Conservation (phyloP, 2,888 invertebrate species). For the Cenopis cana region DNA sequence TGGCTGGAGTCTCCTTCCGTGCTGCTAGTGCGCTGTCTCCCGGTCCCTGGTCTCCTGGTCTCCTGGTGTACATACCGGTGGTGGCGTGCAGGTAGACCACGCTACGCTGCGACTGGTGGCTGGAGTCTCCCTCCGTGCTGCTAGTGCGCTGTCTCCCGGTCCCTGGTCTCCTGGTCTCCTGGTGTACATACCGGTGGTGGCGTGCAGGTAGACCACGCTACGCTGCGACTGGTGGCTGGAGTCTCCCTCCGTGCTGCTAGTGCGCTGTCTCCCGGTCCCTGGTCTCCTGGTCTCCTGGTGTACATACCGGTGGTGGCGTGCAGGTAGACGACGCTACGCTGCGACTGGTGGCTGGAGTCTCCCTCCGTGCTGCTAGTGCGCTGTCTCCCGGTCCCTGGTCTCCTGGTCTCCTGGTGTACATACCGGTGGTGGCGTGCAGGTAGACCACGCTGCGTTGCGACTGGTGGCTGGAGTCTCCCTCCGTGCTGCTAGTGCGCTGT, state of each 20-base stretch:
- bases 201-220: slow-evolving; percentile 76
- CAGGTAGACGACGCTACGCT: too few species aligned
- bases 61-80: slow-evolving; percentile 84
- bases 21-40: not conserved
- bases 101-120: not conserved
- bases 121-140: not conserved
- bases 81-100: slow-evolving; percentile 86
- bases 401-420: not conserved
- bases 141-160: not conserved
- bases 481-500: slow-evolving; percentile 85
- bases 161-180: not conserved
- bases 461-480: slow-evolving; percentile 91
- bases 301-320: slow-evolving; percentile 92
- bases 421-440: slow-evolving; percentile 93
- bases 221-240: not conserved
- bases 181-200: slow-evolving; percentile 89
- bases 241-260: not conserved
- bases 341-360: not conserved
- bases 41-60: too few species aligned
- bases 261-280: not conserved
- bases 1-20: not conserved
- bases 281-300: not conserved
- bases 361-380: not conserved
- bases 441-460: slow-evolving; percentile 94
- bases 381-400: not conserved